Conservation (phyloP, 2,888 invertebrate genomes). For the Tribolium freemani region DNA sequence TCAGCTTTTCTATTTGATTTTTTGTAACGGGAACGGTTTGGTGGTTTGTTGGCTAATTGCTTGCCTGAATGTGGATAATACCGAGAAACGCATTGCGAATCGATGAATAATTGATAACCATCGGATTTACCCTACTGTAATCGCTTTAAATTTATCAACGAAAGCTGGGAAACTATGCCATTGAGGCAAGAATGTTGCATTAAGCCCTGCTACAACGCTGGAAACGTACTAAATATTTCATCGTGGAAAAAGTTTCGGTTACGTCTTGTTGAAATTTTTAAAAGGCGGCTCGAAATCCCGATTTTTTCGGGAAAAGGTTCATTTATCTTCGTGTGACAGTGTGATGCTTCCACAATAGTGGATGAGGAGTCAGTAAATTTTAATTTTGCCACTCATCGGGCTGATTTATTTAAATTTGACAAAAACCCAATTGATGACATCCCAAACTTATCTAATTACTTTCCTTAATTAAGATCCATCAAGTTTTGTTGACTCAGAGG, state of each 20-base stretch:
- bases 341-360: no score
- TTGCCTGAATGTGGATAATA: slow-evolving; percentile 7
- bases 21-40: neutral
- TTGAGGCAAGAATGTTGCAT: slow-evolving; percentile 4
- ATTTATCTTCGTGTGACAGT: neutral
- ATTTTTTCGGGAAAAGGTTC: neutral
- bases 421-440: neutral
- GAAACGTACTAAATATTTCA: slow-evolving; percentile 16
- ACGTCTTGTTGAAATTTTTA: neutral
- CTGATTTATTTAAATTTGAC: neutral
- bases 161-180: slow-evolving; percentile 17
- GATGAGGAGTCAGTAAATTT: neutral
- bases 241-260: slow-evolving; percentile 2
- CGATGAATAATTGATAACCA: slow-evolving; percentile 32
- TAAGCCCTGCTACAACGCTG: slow-evolving; percentile 1
- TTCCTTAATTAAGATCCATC: neutral
- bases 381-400: neutral
- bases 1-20: neutral
- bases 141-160: slow-evolving; percentile 26
- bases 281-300: neutral
- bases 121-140: slow-evolving; percentile 19
- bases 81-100: slow-evolving; percentile 14
- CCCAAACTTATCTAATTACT: no score
- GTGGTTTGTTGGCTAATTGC: slow-evolving; percentile 8
- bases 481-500: neutral